Evolutionary conservation across 2,888 invertebrate species (phyloP), one percentile per base, ranked within the genome.

Genomic region (Mimumesa dahlbomi): DNA sequence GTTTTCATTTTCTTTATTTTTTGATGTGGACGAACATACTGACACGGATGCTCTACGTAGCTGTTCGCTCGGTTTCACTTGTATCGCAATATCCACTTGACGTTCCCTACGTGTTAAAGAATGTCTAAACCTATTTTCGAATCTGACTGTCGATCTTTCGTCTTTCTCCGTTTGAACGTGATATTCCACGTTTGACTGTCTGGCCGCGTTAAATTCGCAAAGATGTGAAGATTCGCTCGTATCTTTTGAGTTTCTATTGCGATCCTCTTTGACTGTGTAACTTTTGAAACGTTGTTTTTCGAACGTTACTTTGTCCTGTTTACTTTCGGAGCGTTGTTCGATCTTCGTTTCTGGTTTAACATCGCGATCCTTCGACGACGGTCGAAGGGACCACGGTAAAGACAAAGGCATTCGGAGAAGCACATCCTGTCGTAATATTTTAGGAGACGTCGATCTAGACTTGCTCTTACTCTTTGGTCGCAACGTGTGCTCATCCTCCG

Each of bases 371-470:
- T 71, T 79, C 6, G 65, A 58, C 0, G 45, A 43, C 0, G 70
- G 38, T 0, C 80, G 73, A n/a, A 80, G 66, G 0, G 75, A 71
- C 79, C 77, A 79, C 1, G 77, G 75, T 6, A 79, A 22, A 2
- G 79, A 75, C 0, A 79, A 46, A 0, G 77, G 75, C 40, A 77
- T 61, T 1, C 73, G 67, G 7, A 62, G 19, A 0, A 77, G 38
- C 0, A 61, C 59, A 0, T 79, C 79, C 5, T 70, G 77, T 0
- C 73, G 64, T 7, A 43, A 62, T 6, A 65, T 19, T 40, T 73
- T 79, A 2, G 79, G 77, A 0, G 80, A 84, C 0, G 73, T 65
- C 4, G 81, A 77, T 48, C 76, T 79, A 5, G 77, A 77, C 49
- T 70, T 77, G 6, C 71, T 74, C 11, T 56, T 72, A 2, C 49